Evolutionary conservation across 2,797 vertebrate genomes (phyloP).

Genomic region (Sebastes goodei): DNA sequence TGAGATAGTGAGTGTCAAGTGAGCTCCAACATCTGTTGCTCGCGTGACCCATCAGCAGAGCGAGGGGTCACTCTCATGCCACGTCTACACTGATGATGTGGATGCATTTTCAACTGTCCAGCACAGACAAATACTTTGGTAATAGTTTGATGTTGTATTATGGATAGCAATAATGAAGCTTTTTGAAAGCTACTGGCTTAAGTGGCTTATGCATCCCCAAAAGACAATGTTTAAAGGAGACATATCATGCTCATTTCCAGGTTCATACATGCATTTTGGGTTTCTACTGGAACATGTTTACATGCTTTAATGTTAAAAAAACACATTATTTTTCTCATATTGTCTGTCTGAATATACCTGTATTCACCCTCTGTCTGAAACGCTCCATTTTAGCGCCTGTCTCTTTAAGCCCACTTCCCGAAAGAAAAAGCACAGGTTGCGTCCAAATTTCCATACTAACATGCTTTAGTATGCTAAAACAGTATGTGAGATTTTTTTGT

Average conservation of each 20-base stretch:
- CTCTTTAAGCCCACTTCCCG: no score
- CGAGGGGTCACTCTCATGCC: not conserved
- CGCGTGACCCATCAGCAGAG: conserved; percentile 19
- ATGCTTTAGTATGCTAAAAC: no score
- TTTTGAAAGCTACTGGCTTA: not conserved
- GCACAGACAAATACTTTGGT: not conserved
- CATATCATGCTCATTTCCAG: not conserved
- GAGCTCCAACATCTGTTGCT: conserved; percentile 44
- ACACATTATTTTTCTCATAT: not conserved
- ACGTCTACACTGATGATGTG: not conserved
- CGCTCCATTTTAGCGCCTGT: no score
- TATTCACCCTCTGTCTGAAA: not conserved
- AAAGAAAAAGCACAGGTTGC: no score
- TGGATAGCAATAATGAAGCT: not conserved
- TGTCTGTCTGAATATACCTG: not conserved
- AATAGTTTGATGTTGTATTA: not conserved
- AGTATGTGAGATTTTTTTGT: no score
- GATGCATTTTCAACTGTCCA: not conserved
- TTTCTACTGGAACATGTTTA: no score
- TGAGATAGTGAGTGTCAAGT: conserved; percentile 37
- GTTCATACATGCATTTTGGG: no score
- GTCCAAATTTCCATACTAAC: no score
- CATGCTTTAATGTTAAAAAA: no score
- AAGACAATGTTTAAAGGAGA: not conserved
- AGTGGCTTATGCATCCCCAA: not conserved